A percentile compares a stretch with the other conserved stretches of the same genome.
Evolutionary conservation across 2,888 invertebrate genomes (phyloP).

Genomic region (Gari tellinella): DNA sequence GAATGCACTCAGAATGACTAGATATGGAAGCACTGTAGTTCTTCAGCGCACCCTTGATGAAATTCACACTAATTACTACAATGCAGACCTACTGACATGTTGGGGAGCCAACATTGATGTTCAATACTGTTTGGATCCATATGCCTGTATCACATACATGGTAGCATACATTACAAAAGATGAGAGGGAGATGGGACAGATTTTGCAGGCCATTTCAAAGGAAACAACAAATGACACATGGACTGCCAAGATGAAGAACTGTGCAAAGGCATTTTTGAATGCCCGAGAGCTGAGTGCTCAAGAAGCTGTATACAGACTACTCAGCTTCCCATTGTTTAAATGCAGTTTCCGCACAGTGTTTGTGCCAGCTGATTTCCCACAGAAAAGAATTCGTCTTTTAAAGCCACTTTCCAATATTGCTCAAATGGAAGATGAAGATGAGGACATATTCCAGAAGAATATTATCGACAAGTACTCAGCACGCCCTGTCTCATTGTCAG

Average conservation of each 20-base stretch:
- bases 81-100: slow-evolving; percentile 8
- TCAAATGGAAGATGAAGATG: slow-evolving; percentile 44
- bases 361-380: slow-evolving; percentile 39
- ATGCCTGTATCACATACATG: slow-evolving; percentile 43
- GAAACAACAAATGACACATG: not conserved
- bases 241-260: slow-evolving; percentile 9
- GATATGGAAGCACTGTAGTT: slow-evolving; percentile 15
- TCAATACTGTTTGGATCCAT: slow-evolving; percentile 32
- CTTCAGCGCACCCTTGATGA: slow-evolving; percentile 18
- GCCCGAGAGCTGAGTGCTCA: slow-evolving; percentile 40
- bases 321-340: slow-evolving; percentile 38
- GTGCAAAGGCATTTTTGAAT: slow-evolving; percentile 22
- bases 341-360: slow-evolving; percentile 30
- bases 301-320: slow-evolving; percentile 39
- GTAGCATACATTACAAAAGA: slow-evolving; percentile 30
- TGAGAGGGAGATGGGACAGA: slow-evolving; percentile 27
- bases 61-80: slow-evolving; percentile 28
- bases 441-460: slow-evolving; percentile 12
- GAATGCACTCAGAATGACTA: slow-evolving; percentile 10
- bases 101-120: slow-evolving; percentile 51
- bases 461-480: slow-evolving; percentile 35
- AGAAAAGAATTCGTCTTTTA: slow-evolving; percentile 34
- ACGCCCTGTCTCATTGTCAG: slow-evolving; percentile 10
- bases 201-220: slow-evolving; percentile 2
- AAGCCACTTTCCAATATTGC: slow-evolving; percentile 36